These are phyloP conservation scores for Helostoma temminkii DNA, from an alignment of 2,797 vertebrate genomes.

Conservation along the genomic window DNA sequence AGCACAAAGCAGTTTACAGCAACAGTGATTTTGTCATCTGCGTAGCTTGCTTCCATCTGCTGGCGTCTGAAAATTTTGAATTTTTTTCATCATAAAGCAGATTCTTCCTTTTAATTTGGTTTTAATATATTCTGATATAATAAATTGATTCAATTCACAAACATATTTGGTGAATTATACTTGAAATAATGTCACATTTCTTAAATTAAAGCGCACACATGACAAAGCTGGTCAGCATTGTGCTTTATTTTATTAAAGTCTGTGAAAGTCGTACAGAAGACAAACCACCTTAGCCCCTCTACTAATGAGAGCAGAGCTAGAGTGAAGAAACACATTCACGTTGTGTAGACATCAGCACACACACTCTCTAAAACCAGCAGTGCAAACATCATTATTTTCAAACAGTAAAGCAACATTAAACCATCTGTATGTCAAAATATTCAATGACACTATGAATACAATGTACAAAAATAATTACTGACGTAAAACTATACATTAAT, in stretches of 20 bases:
- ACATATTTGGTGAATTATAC: background rate
- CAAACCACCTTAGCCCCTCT: constrained; percentile 15
- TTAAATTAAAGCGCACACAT: constrained; percentile 2
- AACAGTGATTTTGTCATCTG: constrained; percentile 4
- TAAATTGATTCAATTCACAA: no score
- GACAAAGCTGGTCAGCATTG: constrained; percentile 19
- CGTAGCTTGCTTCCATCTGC: constrained; percentile 25
- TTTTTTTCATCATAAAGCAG: background rate
- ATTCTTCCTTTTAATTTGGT: no score
- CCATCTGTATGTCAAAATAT: constrained; percentile 79
- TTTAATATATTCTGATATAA: no score
- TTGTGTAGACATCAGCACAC: constrained; percentile 39
- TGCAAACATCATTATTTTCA: constrained; percentile 80
- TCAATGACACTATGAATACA: constrained; percentile 71
- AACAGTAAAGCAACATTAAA: constrained; percentile 83
- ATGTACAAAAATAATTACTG: constrained; percentile 64
- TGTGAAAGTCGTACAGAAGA: constrained; percentile 28
- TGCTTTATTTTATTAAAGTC: constrained; percentile 48
- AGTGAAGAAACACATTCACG: constrained; percentile 47
- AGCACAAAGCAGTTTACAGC: background rate
- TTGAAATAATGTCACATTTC: background rate
- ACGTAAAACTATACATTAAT: constrained; percentile 84
- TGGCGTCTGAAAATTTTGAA: constrained; percentile 15
- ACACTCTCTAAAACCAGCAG: constrained; percentile 77
- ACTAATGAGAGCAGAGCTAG: constrained; percentile 60